Base-by-base conservation (phyloP, 2,888 invertebrate genomes). In the Branchellion lobata region DNA sequence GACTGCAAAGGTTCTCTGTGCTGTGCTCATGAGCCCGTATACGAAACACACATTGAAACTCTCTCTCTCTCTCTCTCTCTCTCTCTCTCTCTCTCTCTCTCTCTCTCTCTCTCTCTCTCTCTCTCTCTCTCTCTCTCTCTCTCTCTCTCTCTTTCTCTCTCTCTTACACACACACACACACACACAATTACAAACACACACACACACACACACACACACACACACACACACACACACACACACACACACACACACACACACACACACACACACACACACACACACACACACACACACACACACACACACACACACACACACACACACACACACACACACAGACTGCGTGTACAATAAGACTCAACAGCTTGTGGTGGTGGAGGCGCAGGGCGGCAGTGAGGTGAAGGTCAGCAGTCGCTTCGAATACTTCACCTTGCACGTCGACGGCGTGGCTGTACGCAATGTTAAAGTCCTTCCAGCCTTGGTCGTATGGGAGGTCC, bases 61-160 rank as follows among this genome's bases (percentile, higher is more conserved):
- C 47, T 74, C 74, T 74, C 47, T 74, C 74, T 74, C 47, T 74
- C 74, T 74, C 47, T 74, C 74, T 74, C 47, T 75, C 75, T 75
- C 47, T 51, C 75, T 75, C 47, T 75, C 47, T 75, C 36, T 51
- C 47, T 75, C 75, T 75, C 47, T 51, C 75, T 75, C 36, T 75
- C 75, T 75, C 47, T 75, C 47, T 75, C 75, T 75, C 47, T 75
- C 75, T 75, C 36, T 51, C 47, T 75, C 75, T 75, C 75, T 75
- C 47, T 75, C 47, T 40, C 75, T 75, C 36, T 75, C 36, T 75
- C 36, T 40, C 75, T 75, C 73, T 73, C 74, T 73, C 73, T 73
- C 73, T 73, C 73, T 73, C 73, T 73, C 73, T 73, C 73, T 73
- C 73, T 34, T 29, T 73, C 34, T 73, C 68, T 14, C 24, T n/a